Evolutionary conservation across 2,888 invertebrate species (phyloP), one percentile per base, ranked within the genome.

Genomic region (Caenorhabditis macrosperma): DNA sequence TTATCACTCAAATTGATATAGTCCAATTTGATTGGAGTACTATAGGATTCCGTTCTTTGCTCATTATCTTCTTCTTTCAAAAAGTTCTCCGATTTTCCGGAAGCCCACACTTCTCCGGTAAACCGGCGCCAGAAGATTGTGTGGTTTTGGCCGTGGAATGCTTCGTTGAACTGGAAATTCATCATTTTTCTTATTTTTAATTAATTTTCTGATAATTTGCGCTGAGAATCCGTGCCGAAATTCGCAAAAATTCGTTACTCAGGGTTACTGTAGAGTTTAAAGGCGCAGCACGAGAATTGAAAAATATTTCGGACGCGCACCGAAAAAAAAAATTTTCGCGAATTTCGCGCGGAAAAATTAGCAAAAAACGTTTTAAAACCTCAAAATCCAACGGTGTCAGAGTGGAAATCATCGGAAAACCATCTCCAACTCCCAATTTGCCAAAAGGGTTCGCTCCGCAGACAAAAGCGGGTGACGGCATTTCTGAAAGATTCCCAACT

Each of bases 21-120:
- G 7, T 38, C 38, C 38, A 57, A 22, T 15, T 57, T 57, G 9
- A 55, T 12, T 10, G 57, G 35, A 15, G 12, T 57, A 15, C 38
- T 55, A 1, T 20, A 35, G n/a, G n/a, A 20, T 33, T 30, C 52
- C 7, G 33, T 17, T 17, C 3, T 33, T 7, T 20, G 12, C 35
- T 12, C 6, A n/a, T 5, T 7, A 22, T 48, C 17, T 15, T 33
- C 26, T 1, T 59, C 12, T 24, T 33, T 50, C 12, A 59, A 7
- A 48, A 46, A 57, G 26, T 48, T 48, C 12, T 35, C 35, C 2
- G 10, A n/a, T 15, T 28, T 68, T 4, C 61, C 61, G 20, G 22
- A 35, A 35, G 57, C 57, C 57, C 57, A 57, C 17, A 57, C 22
- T 57, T 57, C 57, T 57, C 57, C 57, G 24, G 35, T 24, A 1